Conservation (phyloP, 2,113 vertebrate species). For the Rhadina sibilatrix region DNA sequence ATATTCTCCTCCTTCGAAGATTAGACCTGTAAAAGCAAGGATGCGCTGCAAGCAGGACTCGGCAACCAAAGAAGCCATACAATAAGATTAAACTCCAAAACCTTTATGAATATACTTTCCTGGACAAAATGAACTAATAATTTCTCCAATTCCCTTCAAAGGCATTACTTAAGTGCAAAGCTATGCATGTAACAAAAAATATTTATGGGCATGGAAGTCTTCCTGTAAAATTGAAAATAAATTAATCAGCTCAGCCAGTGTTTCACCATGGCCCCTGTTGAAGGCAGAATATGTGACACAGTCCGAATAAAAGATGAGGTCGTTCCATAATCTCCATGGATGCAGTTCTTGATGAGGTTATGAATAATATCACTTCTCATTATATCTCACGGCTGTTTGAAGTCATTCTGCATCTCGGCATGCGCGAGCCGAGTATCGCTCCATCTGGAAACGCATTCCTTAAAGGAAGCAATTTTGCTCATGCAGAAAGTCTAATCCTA, state of each 20-base stretch:
- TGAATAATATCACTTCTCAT: slow-evolving; percentile 7
- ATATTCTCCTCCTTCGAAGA: background rate
- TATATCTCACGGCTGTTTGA: background rate
- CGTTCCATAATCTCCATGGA: background rate
- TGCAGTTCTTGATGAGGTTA: background rate
- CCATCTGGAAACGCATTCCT: background rate
- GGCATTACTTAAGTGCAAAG: background rate
- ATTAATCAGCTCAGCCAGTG: background rate
- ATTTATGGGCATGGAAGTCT: background rate
- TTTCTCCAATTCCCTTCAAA: background rate
- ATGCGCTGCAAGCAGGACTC: background rate
- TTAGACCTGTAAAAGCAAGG: background rate
- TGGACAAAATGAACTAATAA: background rate
- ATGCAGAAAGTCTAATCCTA: background rate
- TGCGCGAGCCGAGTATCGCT: background rate
- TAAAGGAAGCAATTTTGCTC: background rate
- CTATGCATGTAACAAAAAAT: background rate
- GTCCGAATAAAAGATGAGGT: background rate
- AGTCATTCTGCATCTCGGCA: background rate
- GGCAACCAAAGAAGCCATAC: background rate
- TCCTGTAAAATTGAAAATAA: slow-evolving; percentile 15
- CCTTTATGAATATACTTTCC: background rate
- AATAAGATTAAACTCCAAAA: background rate
- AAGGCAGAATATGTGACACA: background rate
- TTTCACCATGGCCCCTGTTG: background rate